Percentiles rank a stretch among this genome's conserved stretches.
phyloP scores from a whole-genome alignment of 2,888 invertebrate genomes.

The Ophion costatus region DNA sequence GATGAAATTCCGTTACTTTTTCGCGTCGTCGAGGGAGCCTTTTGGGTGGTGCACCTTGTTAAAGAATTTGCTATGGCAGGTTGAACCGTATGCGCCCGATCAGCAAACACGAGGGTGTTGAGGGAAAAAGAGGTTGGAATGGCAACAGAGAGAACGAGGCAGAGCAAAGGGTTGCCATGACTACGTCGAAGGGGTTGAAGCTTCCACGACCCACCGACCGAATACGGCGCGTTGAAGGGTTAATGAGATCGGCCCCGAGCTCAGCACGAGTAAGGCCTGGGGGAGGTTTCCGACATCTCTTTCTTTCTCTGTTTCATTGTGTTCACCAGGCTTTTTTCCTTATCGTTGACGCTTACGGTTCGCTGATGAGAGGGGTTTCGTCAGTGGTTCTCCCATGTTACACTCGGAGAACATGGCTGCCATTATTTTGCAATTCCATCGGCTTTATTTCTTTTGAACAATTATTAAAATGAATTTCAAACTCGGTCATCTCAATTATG shows the following conservation, averaged over 20 bases:
- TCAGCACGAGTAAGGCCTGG: conserved; percentile 22
- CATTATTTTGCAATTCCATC: neutral
- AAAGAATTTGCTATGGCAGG: conserved; percentile 58
- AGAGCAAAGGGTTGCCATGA: conserved; percentile 74
- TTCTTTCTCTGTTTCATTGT: conserved; percentile 38
- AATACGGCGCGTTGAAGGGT: conserved; percentile 76
- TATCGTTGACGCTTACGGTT: conserved; percentile 58
- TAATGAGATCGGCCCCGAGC: conserved; percentile 76
- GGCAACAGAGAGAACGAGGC: conserved; percentile 70
- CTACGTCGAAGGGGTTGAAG: conserved; percentile 76
- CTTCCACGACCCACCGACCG: conserved; percentile 70
- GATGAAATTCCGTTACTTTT: neutral
- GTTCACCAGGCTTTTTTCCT: conserved; percentile 57
- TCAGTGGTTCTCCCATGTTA: neutral
- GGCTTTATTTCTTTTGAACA: neutral
- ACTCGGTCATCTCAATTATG: too few species aligned
- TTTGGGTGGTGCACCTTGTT: conserved; percentile 57
- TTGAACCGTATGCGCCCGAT: conserved; percentile 58
- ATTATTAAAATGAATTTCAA: neutral
- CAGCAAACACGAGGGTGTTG: conserved; percentile 48
- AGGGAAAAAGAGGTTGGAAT: conserved; percentile 62
- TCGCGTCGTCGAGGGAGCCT: neutral
- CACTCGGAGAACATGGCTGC: conserved; percentile 5
- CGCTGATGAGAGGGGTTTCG: neutral
- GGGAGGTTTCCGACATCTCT: conserved; percentile 34